Conservation (phyloP, 2,113 vertebrate genomes). For the Trichechus manatus region DNA sequence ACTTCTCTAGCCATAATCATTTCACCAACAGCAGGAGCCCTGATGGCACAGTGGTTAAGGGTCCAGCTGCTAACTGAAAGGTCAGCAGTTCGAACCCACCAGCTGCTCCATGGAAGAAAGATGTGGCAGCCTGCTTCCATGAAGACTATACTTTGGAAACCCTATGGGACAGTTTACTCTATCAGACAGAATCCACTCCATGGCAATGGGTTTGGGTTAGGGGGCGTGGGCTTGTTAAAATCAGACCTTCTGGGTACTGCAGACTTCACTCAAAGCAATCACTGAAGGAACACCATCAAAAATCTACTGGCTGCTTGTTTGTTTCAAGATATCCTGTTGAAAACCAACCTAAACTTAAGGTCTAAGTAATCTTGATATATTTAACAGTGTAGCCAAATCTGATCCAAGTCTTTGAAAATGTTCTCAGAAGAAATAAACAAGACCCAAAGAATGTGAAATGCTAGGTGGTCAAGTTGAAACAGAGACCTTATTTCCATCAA, state of each 20-base stretch:
- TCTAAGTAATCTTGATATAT: conserved; percentile 42
- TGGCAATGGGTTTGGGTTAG: background rate
- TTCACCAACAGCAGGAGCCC: background rate
- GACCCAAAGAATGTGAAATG: conserved; percentile 26
- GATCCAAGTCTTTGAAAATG: conserved; percentile 68
- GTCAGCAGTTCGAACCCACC: background rate
- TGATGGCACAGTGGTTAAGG: background rate
- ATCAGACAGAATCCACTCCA: background rate
- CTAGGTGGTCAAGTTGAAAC: conserved; percentile 32
- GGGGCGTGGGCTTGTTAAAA: background rate
- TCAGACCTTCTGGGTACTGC: background rate
- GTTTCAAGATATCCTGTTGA: conserved; percentile 19
- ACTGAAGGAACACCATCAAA: background rate
- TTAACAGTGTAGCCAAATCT: conserved; percentile 35
- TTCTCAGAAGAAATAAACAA: conserved; percentile 73
- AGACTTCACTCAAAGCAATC: background rate
- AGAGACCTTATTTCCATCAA: conserved; percentile 29
- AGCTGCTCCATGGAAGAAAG: background rate
- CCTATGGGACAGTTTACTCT: background rate
- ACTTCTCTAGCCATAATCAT: background rate
- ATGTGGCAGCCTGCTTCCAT: background rate
- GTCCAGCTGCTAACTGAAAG: background rate
- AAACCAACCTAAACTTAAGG: conserved; percentile 55
- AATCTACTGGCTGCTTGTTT: conserved; percentile 28
- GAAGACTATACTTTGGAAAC: background rate